These are phyloP conservation scores for Pyrrhura leucotis DNA, from an alignment of 2,797 vertebrate genomes.

Conservation along the genomic window DNA sequence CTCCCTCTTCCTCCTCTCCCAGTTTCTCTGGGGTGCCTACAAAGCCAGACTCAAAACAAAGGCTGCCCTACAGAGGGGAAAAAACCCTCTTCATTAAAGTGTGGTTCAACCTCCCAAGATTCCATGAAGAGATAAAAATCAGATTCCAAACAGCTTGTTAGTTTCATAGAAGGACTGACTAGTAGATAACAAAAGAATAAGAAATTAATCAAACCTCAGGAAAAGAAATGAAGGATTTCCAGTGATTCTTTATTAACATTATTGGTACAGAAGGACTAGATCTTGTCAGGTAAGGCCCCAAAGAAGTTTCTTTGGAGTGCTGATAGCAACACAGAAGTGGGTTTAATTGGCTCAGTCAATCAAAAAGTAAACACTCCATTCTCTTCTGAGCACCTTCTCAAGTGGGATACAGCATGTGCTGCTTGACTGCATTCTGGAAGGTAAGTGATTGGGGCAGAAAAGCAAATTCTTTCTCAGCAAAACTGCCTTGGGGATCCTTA, in stretches of 20 bases:
- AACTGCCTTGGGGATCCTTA: not conserved
- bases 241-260: constrained; percentile 17
- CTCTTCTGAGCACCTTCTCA: not conserved
- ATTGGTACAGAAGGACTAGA: not conserved
- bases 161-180: not conserved
- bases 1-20: not conserved
- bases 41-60: constrained; percentile 19
- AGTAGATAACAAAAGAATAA: constrained; percentile 43
- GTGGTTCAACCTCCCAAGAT: constrained; percentile 21
- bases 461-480: not conserved
- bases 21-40: not conserved
- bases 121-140: constrained; percentile 9
- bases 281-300: not conserved
- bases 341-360: not conserved
- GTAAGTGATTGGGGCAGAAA: not conserved
- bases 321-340: not conserved
- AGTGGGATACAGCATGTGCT: not conserved
- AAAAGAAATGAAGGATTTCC: constrained; percentile 17
- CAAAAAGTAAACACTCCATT: constrained; percentile 5
- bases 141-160: constrained; percentile 15
- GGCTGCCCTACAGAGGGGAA: not conserved
- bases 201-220: constrained; percentile 26
- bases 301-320: not conserved
- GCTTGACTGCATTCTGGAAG: not conserved
- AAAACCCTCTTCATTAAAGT: not conserved